These are phyloP conservation scores for Micoletzkya japonica DNA, from an alignment of 2,888 invertebrate species.

Conservation along the genomic window DNA sequence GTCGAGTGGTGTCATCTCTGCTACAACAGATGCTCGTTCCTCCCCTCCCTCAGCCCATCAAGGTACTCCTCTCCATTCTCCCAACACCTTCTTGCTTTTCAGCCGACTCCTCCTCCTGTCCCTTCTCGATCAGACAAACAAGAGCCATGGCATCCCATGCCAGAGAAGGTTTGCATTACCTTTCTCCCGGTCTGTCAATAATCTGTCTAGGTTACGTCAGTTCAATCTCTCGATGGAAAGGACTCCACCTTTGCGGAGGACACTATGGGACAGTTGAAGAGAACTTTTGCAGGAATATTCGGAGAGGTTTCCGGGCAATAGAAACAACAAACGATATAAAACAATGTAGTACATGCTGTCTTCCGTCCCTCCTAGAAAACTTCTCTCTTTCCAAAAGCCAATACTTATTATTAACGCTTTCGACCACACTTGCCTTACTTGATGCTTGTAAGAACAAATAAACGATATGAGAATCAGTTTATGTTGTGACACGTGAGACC, in stretches of 20 bases:
- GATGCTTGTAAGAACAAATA: too few species aligned
- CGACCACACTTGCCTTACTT: too few species aligned
- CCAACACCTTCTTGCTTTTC: not conserved
- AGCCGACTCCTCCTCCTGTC: not conserved
- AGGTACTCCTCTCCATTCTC: not conserved
- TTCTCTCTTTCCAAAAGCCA: too few species aligned
- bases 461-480: too few species aligned
- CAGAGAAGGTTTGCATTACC: not conserved
- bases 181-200: not conserved
- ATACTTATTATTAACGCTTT: too few species aligned
- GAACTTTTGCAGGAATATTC: conserved; percentile 52
- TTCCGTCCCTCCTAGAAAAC: too few species aligned
- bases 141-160: not conserved
- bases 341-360: too few species aligned
- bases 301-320: conserved; percentile 33
- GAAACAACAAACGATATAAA: too few species aligned
- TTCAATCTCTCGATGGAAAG: not conserved
- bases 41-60: not conserved
- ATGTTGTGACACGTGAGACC: not conserved
- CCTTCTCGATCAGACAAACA: not conserved
- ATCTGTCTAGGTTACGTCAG: not conserved
- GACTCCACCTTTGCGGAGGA: conserved; percentile 40
- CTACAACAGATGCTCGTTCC: conserved; percentile 35
- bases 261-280: conserved; percentile 52
- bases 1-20: conserved; percentile 35